A percentile compares a stretch with the other conserved stretches of the same genome.
Evolutionary conservation across 92 coral and sea anemone genomes (phyloP).

Genomic region (Actinernus sp.): DNA sequence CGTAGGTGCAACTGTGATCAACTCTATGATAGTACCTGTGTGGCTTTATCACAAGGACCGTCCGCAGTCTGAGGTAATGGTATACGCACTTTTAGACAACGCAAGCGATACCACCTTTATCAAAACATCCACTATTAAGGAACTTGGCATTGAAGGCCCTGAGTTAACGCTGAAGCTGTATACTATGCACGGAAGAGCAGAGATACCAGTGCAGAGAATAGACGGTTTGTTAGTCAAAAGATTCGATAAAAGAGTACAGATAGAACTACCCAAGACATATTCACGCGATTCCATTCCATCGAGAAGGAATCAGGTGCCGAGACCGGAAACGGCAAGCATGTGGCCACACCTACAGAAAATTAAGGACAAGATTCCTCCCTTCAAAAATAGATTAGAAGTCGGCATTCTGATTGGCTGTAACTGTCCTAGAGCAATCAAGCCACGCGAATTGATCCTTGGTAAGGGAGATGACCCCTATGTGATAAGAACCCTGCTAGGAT

Average conservation of each 20-base stretch:
- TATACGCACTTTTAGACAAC: conserved; percentile 23
- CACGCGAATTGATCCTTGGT: conserved; percentile 32
- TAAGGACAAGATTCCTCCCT: conserved; percentile 4
- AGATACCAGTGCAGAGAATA: conserved; percentile 31
- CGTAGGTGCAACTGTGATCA: conserved; percentile 2
- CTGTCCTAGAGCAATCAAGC: conserved; percentile 40
- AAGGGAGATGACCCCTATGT: conserved; percentile 43
- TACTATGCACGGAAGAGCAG: conserved; percentile 34
- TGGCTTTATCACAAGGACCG: conserved; percentile 9
- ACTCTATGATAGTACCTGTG: conserved; percentile 29
- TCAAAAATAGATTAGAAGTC: background rate
- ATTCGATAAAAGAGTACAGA: conserved; percentile 3
- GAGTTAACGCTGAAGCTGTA: no score
- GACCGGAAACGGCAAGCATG: conserved; percentile 29
- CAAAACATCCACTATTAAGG: background rate
- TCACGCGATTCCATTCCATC: conserved; percentile 50
- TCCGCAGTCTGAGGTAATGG: background rate
- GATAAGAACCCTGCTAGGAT: conserved; percentile 8
- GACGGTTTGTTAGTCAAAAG: conserved; percentile 31
- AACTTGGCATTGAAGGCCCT: no score
- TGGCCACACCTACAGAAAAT: no score
- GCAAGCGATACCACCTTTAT: conserved; percentile 49
- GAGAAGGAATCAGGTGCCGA: conserved; percentile 34
- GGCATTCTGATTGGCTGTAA: conserved; percentile 21
- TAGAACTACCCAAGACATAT: conserved; percentile 45